Conservation (phyloP, 1,140 invertebrate genomes). For the Ooceraea biroi region DNA sequence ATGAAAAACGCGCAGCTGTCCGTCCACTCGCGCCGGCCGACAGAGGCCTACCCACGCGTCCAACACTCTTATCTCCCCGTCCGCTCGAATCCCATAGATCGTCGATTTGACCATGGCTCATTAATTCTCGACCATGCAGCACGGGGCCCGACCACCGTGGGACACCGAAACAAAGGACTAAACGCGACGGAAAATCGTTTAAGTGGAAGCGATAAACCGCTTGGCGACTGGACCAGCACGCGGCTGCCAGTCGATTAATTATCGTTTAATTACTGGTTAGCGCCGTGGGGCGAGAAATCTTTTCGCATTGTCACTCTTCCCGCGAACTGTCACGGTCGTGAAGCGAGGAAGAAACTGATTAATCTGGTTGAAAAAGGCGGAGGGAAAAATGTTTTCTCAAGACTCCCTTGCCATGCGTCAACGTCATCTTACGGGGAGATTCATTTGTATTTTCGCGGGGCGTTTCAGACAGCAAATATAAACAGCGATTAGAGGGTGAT, state of each 20-base stretch:
- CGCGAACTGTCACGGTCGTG: background rate
- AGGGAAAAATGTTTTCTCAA: background rate
- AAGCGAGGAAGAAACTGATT: background rate
- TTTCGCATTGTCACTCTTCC: background rate
- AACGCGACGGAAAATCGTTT: slow-evolving; percentile 34
- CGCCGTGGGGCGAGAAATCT: background rate
- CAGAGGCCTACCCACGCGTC: slow-evolving; percentile 54
- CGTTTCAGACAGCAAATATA: slow-evolving; percentile 64
- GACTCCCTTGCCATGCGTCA: slow-evolving; percentile 10
- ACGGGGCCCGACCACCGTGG: slow-evolving; percentile 7
- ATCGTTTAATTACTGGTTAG: background rate
- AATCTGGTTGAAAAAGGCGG: background rate
- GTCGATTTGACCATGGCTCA: slow-evolving; percentile 38
- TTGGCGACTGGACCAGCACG: background rate
- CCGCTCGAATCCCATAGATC: slow-evolving; percentile 50
- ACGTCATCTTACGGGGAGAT: slow-evolving; percentile 25
- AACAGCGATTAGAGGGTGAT: slow-evolving; percentile 67
- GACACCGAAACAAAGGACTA: slow-evolving; percentile 12
- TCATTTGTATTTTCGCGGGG: slow-evolving; percentile 38
- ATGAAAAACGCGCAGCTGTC: slow-evolving; percentile 23
- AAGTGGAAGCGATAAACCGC: slow-evolving; percentile 1
- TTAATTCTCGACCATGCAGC: slow-evolving; percentile 27
- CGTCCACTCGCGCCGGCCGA: slow-evolving; percentile 16
- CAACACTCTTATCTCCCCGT: slow-evolving; percentile 53
- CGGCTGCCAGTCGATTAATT: background rate